Base-by-base conservation (phyloP, 1,140 invertebrate genomes). In the Vanessa tameamea region DNA sequence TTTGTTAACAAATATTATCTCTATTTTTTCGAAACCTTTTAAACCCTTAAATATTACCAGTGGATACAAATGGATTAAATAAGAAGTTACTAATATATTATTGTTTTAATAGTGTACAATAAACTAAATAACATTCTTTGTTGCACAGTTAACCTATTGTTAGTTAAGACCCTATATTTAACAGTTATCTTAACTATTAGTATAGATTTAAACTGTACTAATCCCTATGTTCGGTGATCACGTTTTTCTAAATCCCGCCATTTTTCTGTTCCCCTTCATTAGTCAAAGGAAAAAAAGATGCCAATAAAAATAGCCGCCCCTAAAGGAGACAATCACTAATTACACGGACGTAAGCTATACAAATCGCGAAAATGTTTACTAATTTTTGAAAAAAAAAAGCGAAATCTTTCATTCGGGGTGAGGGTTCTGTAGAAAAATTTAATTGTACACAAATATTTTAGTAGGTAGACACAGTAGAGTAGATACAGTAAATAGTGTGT, bases 331-430 rank as follows among this genome's bases (percentile, higher is more conserved):
- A 90, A 90, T 91, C 89, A 87, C 88, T 92, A 92, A 92, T 92
- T 90, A 90, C 89, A 69, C 74, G 72, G 66, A 72, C 78, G 76
- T 87, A 88, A 90, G 88, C 90, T 80, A 90, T 89, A 92, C 87
- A 90, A 92, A 92, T 92, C 84, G 86, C 79, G 81, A 84, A 86
- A 92, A 91, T 91, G 90, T 89, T 90, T 89, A 83, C 88, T 89
- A 89, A 90, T 92, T 92, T 85, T 82, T 79, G 84, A 89, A 88
- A 87, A 85, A 85, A 84, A 82, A 76, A 71, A 69, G 69, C 13
- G 15, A 43, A 63, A 82, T 79, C 69, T 23, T 47, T 12, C 59
- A 82, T 50, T 37, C 14, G 2, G 8, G 37, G 2, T 6, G 51
- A 15, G 61, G 77, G 73, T 78, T 78, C 76, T 61, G 76, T 78